Base-by-base conservation (phyloP, 1,140 invertebrate genomes). In the Ceratina australensis region DNA sequence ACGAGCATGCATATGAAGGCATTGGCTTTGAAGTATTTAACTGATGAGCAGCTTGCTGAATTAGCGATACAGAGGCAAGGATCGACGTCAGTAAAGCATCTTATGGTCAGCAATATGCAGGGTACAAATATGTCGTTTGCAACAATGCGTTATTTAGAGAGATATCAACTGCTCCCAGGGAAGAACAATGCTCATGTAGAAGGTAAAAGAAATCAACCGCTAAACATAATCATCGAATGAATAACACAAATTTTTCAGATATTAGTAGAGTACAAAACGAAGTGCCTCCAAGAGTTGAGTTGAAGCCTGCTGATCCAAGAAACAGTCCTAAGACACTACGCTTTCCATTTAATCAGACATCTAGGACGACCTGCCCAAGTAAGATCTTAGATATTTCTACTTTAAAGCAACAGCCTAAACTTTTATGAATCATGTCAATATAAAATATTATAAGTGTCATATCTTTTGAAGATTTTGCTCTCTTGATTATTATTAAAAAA, bases 71-170 rank as follows among this genome's bases (percentile, higher is more conserved):
- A 91, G 63, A 89, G 87, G 28, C 87, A 90, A 76, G 82, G 80
- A 69, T 57, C 81, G 7, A 71, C 81, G 28, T 81, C 86, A 20
- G 75, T 88, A 8, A 89, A 89, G 57, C 87, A 89, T 75, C 59
- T 88, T 10, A 82, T 89, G 82, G 24, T 88, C 26, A 86, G 86
- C 80, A 91, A 90, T 75, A 76, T 90, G 18, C 82, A 89, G 49
- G 89, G 89, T 26, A 82, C 83, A 50, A 94, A 95, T 57, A 93
- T 95, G 91, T 95, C 94, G 12, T 92, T 95, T 81, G 94, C 94
- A 50, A 95, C 94, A 22, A 93, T 94, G 87, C 93, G 94, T 84
- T 95, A 95, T 84, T 93, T 95, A 91, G 93, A 95, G 85, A 94
- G 93, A 85, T 95, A 95, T 86, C 93, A 94, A 81, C 86, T 95